A percentile compares a stretch with the other conserved stretches of the same genome.
These are phyloP conservation scores for Icerya purchasi DNA, from an alignment of 2,888 invertebrate genomes.

Conservation along the genomic window DNA sequence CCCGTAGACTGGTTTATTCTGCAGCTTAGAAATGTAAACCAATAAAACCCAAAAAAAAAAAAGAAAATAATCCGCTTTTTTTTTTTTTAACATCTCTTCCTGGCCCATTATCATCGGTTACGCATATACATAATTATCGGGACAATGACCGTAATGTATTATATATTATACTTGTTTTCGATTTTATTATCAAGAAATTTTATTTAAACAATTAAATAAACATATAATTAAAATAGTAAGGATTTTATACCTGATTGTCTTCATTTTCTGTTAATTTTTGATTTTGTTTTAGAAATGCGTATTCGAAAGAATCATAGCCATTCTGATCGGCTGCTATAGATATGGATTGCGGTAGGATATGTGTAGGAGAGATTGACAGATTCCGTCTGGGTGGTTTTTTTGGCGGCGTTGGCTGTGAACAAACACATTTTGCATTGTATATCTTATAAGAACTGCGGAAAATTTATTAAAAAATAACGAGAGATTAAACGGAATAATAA, in stretches of 20 bases:
- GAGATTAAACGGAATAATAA: constrained; percentile 4
- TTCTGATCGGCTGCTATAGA: constrained; percentile 36
- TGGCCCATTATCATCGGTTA: no score
- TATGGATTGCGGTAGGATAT: constrained; percentile 32
- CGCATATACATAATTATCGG: no score
- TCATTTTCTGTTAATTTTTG: constrained; percentile 49
- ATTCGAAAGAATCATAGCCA: constrained; percentile 37
- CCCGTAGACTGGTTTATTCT: no score
- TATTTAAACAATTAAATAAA: no score
- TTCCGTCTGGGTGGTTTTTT: constrained; percentile 75
- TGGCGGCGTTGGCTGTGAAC: constrained; percentile 50
- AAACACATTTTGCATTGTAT: not conserved
- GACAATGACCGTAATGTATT: no score
- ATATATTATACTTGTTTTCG: no score
- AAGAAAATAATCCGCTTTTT: no score
- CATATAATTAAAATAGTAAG: no score
- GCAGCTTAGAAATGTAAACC: no score
- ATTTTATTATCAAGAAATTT: no score
- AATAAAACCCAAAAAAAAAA: no score
- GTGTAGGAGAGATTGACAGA: constrained; percentile 66
- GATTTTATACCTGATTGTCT: constrained; percentile 32
- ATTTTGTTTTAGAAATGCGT: constrained; percentile 39
- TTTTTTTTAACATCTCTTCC: no score
- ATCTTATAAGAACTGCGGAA: not conserved
- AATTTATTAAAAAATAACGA: not conserved